A percentile compares a stretch with the other conserved stretches of the same genome.
phyloP scores from a whole-genome alignment of 2,797 vertebrate species.

The Pangasius mekongensis region DNA sequence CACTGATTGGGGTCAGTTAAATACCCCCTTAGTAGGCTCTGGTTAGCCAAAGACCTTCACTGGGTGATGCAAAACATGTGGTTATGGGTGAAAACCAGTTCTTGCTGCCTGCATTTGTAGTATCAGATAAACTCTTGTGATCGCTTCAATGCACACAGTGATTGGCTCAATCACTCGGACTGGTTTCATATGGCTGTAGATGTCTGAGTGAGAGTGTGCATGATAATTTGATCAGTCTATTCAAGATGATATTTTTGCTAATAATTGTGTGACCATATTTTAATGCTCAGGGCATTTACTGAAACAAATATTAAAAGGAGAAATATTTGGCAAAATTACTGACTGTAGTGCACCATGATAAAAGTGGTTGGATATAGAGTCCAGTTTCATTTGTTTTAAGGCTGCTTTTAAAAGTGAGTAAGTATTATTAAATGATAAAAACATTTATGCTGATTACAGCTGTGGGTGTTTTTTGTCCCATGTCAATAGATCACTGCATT shows the following conservation, averaged over 20 bases:
- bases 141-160: constrained; percentile 42
- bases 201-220: constrained; percentile 1
- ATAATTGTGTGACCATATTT: constrained; percentile 11
- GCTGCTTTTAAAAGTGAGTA: background rate
- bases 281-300: constrained; percentile 1
- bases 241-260: background rate
- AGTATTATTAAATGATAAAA: too few species aligned
- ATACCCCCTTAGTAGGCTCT: constrained; percentile 53
- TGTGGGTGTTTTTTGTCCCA: background rate
- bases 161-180: constrained; percentile 42
- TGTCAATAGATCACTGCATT: constrained; percentile 24
- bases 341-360: background rate
- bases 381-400: background rate
- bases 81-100: constrained; percentile 57
- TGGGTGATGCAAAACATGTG: constrained; percentile 60
- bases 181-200: constrained; percentile 25
- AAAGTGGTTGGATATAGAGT: background rate
- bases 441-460: background rate
- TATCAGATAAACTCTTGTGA: constrained; percentile 58
- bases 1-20: constrained; percentile 58
- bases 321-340: background rate
- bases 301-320: too few species aligned
- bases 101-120: constrained; percentile 51
- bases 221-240: background rate
- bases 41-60: constrained; percentile 42